Percentiles rank a stretch among this genome's conserved stretches.
phyloP scores from a whole-genome alignment of 2,797 vertebrate species.

The Anniella stebbinsi region DNA sequence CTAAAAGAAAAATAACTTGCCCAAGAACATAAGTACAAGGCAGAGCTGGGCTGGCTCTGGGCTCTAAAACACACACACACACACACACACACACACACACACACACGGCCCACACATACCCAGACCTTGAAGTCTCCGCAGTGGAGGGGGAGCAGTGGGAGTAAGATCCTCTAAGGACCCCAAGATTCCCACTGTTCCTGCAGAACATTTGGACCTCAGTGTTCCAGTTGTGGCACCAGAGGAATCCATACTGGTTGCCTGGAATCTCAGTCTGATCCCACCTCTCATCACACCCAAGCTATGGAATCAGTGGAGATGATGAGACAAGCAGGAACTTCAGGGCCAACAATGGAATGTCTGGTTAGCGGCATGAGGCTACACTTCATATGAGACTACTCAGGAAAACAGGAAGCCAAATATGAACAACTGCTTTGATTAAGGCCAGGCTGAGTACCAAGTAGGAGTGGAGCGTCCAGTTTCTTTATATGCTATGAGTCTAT shows the following conservation, averaged over 20 bases:
- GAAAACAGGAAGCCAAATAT: not conserved
- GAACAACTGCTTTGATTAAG: not conserved
- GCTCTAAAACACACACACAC: too few species aligned
- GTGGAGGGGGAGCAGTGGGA: too few species aligned
- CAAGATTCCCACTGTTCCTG: too few species aligned
- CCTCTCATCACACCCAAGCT: not conserved
- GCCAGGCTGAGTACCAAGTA: not conserved
- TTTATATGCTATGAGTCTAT: not conserved
- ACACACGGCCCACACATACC: not conserved
- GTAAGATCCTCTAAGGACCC: too few species aligned
- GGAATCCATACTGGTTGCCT: not conserved
- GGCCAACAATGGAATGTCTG: not conserved
- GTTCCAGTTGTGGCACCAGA: not conserved
- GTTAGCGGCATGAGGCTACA: not conserved
- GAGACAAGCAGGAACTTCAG: not conserved
- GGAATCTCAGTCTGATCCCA: not conserved
- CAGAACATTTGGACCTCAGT: too few species aligned
- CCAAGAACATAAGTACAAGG: too few species aligned
- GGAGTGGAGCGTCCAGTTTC: not conserved
- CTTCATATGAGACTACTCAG: not conserved
- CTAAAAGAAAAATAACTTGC: too few species aligned
- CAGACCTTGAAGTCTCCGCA: too few species aligned
- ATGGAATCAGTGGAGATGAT: not conserved
- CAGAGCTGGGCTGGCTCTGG: too few species aligned
- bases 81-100: too few species aligned